Evolutionary conservation across 2,888 invertebrate genomes (phyloP).

Genomic region (Glaucopsyche alexis): DNA sequence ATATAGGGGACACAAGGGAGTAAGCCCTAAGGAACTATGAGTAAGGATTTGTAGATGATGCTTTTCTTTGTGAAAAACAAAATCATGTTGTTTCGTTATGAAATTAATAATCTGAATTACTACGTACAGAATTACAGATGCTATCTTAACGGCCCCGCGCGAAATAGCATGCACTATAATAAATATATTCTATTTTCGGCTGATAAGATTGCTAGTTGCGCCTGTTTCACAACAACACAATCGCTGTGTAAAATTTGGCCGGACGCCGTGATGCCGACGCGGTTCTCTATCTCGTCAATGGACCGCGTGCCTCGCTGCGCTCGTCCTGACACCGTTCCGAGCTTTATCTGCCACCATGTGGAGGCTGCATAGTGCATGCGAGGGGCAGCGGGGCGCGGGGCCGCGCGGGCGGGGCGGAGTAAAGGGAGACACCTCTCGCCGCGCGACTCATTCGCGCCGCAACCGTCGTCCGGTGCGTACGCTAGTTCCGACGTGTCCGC

Average conservation of each 20-base stretch:
- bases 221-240: conserved; percentile 26
- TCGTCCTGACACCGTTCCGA: conserved; percentile 50
- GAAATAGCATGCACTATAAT: conserved; percentile 11
- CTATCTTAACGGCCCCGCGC: conserved; percentile 25
- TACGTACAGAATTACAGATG: not conserved
- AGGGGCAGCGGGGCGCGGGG: conserved; percentile 47
- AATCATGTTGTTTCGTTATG: not conserved
- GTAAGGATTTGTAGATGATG: not conserved
- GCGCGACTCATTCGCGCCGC: conserved; percentile 59
- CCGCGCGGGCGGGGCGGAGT: conserved; percentile 39
- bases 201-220: conserved; percentile 29
- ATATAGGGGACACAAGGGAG: too few relatives aligned
- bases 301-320: conserved; percentile 56
- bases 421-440: conserved; percentile 50
- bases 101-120: not conserved
- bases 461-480: conserved; percentile 52
- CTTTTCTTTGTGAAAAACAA: not conserved
- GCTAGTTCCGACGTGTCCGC: conserved; percentile 52
- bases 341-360: conserved; percentile 65
- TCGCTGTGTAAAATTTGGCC: conserved; percentile 40
- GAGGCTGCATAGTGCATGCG: conserved; percentile 72
- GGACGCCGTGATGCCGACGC: conserved; percentile 50
- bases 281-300: conserved; percentile 67
- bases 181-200: conserved; percentile 27
- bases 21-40: not conserved